These are phyloP conservation scores for Phrynocephalus versicolor DNA, from an alignment of 2,113 vertebrate species.

Conservation along the genomic window DNA sequence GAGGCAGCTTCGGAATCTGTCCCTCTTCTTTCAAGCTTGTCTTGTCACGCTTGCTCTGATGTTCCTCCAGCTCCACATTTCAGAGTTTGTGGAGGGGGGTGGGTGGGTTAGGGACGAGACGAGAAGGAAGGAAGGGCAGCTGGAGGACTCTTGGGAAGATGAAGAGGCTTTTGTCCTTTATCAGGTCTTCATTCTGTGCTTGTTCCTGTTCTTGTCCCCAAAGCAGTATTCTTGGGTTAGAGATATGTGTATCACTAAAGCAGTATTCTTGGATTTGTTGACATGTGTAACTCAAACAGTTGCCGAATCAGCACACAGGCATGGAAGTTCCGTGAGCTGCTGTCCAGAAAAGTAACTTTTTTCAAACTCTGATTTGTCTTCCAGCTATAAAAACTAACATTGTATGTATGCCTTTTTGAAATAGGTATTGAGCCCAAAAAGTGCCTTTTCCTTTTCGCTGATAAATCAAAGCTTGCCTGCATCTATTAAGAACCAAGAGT, in stretches of 20 bases:
- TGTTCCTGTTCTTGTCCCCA: too few species aligned
- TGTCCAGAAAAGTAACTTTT: too few species aligned
- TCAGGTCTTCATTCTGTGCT: not conserved
- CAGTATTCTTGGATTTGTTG: too few species aligned
- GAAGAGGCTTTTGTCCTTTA: not conserved
- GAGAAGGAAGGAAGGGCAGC: not conserved
- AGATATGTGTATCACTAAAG: not conserved
- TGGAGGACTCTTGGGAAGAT: not conserved
- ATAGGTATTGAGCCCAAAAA: too few species aligned
- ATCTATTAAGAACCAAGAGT: too few species aligned
- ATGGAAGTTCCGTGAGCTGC: too few species aligned
- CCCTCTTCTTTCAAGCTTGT: constrained; percentile 38
- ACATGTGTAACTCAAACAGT: too few species aligned
- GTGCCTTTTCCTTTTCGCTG: too few species aligned
- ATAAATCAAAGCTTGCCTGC: too few species aligned
- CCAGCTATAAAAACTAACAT: not conserved
- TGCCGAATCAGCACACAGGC: too few species aligned
- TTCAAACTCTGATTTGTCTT: not conserved
- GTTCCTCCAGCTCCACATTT: constrained; percentile 35
- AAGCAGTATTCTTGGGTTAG: not conserved
- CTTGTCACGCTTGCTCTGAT: constrained; percentile 37
- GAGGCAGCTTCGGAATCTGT: constrained; percentile 31
- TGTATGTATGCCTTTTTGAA: not conserved
- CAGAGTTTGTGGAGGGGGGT: not conserved
- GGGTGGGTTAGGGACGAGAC: not conserved